Evolutionary conservation across 2,797 vertebrate genomes (phyloP), one percentile per base, ranked within the genome.

Genomic region (Crenuchus spilurus): DNA sequence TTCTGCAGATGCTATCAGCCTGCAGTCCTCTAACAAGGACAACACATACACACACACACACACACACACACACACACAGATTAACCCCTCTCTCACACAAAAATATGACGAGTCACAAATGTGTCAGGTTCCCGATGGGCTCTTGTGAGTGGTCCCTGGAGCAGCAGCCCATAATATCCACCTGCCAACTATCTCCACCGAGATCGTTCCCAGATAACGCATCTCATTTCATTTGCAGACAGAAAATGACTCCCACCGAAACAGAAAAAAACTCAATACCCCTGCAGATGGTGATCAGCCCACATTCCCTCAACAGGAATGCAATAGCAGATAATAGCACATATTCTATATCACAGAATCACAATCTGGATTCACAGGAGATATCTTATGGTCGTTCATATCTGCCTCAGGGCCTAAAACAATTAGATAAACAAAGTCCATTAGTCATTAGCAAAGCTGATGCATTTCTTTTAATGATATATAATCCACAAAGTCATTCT

Each of bases 191-290:
- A 61, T 61, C 35, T 41, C 35, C 20, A 41, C 16, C 1, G 20
- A 61, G 11, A 61, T 39, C 35, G 3, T 26, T 61, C 18, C 35
- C n/a, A 39, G 20, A 41, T 61, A 37, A 61, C 24, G 35, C n/a
- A 37, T 7, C 58, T 58, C n/a, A 18, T 58, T 58, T 20, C 6
- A 31, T 61, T 61, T 61, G 14, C 18, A 61, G 58, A 39, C 11
- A 4, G 57, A 61, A 24, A 61, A 24, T 16, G 33, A 39, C 35
- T 37, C 16, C 14, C 26, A 31, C 1, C 4, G 30, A 58, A 7
- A 37, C 20, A 49, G 13, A 6, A 4, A 39, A 18, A 39, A 35
- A 22, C 13, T 39, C 33, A 61, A 24, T 13, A 61, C 6, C 26
- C 18, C 35, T 61, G 58, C 57, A 57, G 54, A 18, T 33, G 54